Conservation (phyloP, 2,888 invertebrate species). For the Orthonychiurus folsomi region DNA sequence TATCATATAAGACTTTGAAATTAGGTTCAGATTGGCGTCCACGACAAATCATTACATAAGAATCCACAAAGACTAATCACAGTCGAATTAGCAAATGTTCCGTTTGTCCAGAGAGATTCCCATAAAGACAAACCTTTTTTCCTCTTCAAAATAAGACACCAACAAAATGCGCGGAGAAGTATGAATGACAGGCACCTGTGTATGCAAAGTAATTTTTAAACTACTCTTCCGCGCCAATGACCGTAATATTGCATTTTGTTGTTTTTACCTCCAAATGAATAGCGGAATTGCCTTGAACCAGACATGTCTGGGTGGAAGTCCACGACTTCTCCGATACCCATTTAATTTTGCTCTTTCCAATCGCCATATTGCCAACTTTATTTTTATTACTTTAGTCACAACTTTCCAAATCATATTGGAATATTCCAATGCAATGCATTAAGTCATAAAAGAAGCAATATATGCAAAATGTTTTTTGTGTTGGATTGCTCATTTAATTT, state of each 20-base stretch:
- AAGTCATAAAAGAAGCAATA: too few relatives aligned
- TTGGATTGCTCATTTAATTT: too few relatives aligned
- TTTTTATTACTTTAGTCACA: conserved; percentile 10
- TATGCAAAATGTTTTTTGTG: too few relatives aligned
- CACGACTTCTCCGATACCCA: conserved; percentile 27
- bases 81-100: conserved; percentile 55
- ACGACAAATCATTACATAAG: too few relatives aligned
- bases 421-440: too few relatives aligned
- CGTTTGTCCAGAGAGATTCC: conserved; percentile 41
- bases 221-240: not conserved
- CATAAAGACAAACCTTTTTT: conserved; percentile 17
- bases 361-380: conserved; percentile 19
- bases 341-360: conserved; percentile 32
- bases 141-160: conserved; percentile 16
- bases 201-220: not conserved
- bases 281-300: conserved; percentile 18
- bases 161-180: conserved; percentile 19
- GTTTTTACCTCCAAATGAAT: conserved; percentile 2
- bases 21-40: too few relatives aligned
- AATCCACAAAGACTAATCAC: conserved; percentile 59
- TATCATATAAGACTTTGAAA: too few relatives aligned
- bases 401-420: conserved; percentile 5
- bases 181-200: conserved; percentile 15
- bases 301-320: conserved; percentile 24
- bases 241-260: not conserved